Percentiles rank a stretch among this genome's conserved stretches.
Conservation (phyloP, 1,140 invertebrate species). For the honey bee (Apis mellifera) region DNA sequence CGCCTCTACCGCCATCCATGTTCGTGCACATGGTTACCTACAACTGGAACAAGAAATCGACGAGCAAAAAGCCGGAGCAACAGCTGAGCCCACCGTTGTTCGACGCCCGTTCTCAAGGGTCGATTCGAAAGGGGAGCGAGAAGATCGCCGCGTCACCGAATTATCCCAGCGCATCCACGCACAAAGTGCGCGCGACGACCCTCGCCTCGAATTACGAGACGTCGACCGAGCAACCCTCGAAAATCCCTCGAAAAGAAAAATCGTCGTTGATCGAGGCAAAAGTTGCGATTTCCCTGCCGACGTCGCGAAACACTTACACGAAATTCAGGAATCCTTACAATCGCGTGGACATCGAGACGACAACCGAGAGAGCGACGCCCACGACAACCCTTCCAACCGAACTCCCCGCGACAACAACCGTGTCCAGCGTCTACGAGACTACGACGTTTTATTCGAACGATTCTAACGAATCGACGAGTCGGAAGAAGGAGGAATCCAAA, state of each 20-base stretch:
- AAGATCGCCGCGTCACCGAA: neutral
- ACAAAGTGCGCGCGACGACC: conserved; percentile 33
- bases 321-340: conserved; percentile 69
- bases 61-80: conserved; percentile 58
- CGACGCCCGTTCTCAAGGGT: conserved; percentile 22
- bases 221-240: conserved; percentile 68
- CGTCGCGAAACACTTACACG: conserved; percentile 69
- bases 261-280: conserved; percentile 50
- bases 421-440: conserved; percentile 11
- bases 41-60: conserved; percentile 35
- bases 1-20: conserved; percentile 61
- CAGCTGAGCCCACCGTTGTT: conserved; percentile 67
- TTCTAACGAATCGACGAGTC: neutral
- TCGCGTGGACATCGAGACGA: conserved; percentile 26
- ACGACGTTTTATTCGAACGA: conserved; percentile 20
- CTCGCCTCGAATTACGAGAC: conserved; percentile 32
- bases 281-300: conserved; percentile 54
- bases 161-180: conserved; percentile 40
- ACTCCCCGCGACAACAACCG: conserved; percentile 21
- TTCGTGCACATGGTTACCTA: neutral
- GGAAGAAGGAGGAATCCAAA: neutral
- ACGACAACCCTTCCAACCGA: conserved; percentile 19
- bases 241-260: conserved; percentile 72
- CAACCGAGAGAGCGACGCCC: conserved; percentile 26
- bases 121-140: conserved; percentile 6